Evolutionary conservation across 2,113 vertebrate genomes (phyloP).

Genomic region (Eudyptes chrysolophus): DNA sequence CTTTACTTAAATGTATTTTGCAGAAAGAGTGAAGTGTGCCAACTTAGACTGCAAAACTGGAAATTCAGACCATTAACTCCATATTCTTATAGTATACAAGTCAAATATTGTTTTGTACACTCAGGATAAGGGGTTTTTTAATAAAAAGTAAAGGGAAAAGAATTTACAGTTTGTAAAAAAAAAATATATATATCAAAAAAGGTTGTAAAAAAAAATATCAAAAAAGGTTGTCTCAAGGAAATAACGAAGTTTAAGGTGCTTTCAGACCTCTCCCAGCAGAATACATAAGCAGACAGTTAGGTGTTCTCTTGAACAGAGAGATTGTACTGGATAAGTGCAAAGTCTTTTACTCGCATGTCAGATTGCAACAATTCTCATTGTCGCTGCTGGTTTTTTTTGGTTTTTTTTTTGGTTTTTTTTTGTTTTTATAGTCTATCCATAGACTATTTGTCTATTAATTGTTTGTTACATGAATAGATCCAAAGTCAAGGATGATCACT

Average conservation of each 20-base stretch:
- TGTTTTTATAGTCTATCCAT: neutral
- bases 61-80: neutral
- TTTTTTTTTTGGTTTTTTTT: no score
- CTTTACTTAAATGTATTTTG: neutral
- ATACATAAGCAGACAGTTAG: neutral
- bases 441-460: neutral
- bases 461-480: neutral
- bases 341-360: neutral
- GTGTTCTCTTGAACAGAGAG: neutral
- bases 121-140: neutral
- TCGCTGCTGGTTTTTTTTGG: neutral
- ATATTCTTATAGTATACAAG: neutral
- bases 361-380: neutral
- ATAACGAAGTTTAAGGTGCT: neutral
- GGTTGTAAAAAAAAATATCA: no score
- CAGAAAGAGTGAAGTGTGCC: neutral
- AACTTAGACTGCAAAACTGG: neutral
- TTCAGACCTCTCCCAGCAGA: neutral
- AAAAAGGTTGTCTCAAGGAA: neutral
- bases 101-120: neutral
- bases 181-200: no score
- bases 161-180: neutral
- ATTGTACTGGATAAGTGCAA: neutral
- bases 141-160: neutral
- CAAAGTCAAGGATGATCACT: neutral